Evolutionary conservation across 2,888 invertebrate species (phyloP).

Genomic region (Microctonus hyperodae): DNA sequence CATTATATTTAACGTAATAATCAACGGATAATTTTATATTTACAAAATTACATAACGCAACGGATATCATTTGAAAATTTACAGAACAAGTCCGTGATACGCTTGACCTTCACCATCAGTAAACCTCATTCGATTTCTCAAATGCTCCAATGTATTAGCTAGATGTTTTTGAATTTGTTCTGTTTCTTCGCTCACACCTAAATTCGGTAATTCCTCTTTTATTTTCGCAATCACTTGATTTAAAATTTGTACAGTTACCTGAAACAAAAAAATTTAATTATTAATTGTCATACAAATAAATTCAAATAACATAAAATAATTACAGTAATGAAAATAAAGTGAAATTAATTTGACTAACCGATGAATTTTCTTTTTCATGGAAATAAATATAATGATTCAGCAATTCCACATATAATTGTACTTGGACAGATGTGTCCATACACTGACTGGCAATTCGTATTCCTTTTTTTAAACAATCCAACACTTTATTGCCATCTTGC

Average conservation of each 20-base stretch:
- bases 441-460: constrained; percentile 96
- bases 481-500: constrained; percentile 88
- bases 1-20: neutral
- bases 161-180: constrained; percentile 97
- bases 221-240: constrained; percentile 89
- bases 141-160: constrained; percentile 85
- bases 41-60: constrained; percentile 48
- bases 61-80: constrained; percentile 44
- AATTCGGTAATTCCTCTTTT: constrained; percentile 89
- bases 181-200: constrained; percentile 94
- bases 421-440: constrained; percentile 96
- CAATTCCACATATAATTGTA: constrained; percentile 93
- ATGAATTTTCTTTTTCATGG: constrained; percentile 84
- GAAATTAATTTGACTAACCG: constrained; percentile 66
- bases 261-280: constrained; percentile 41
- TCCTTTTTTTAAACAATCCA: constrained; percentile 96
- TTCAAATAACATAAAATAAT: neutral
- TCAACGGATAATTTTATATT: constrained; percentile 39
- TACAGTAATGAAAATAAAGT: neutral
- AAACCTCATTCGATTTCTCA: constrained; percentile 74
- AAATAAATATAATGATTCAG: constrained; percentile 94
- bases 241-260: constrained; percentile 73
- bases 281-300: neutral
- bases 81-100: constrained; percentile 71
- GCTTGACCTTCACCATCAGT: constrained; percentile 72